These are phyloP conservation scores for Synaphobranchus kaupii DNA, from an alignment of 2,797 vertebrate species.

Conservation along the genomic window DNA sequence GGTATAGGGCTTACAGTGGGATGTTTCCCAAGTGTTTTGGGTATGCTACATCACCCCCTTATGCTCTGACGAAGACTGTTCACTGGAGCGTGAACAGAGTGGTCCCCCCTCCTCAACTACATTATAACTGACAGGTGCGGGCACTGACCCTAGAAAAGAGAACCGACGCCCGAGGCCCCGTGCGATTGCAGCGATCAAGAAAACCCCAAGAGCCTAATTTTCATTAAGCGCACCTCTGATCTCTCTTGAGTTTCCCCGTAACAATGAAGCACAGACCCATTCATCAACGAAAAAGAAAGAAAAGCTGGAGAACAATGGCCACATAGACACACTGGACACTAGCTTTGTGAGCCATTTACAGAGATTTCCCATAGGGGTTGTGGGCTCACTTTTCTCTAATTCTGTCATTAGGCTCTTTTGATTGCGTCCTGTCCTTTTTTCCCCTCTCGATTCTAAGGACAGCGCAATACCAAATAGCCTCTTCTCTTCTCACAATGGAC, in stretches of 20 bases:
- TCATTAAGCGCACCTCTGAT: constrained; percentile 27
- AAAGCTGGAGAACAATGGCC: neutral
- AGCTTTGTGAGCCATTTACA: constrained; percentile 8
- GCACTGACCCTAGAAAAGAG: neutral
- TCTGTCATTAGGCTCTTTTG: neutral
- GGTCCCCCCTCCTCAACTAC: neutral
- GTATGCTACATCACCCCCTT: neutral
- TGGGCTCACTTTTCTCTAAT: neutral
- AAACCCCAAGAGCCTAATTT: constrained; percentile 15
- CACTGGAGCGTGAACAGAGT: neutral
- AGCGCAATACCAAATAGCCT: neutral
- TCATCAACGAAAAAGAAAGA: neutral
- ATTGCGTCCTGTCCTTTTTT: constrained; percentile 25
- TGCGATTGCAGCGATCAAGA: neutral
- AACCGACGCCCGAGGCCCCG: neutral
- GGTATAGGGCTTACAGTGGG: constrained; percentile 2
- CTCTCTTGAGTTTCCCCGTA: constrained; percentile 12
- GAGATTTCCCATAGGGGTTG: neutral
- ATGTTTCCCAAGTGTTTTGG: neutral
- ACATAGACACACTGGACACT: neutral
- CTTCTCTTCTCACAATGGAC: neutral
- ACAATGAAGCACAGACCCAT: constrained; percentile 17
- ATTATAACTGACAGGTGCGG: neutral
- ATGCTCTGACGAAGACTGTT: neutral
- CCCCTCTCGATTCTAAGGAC: constrained; percentile 21